phyloP scores from a whole-genome alignment of 1,140 invertebrate genomes.

The Leptoteleia sp. region DNA sequence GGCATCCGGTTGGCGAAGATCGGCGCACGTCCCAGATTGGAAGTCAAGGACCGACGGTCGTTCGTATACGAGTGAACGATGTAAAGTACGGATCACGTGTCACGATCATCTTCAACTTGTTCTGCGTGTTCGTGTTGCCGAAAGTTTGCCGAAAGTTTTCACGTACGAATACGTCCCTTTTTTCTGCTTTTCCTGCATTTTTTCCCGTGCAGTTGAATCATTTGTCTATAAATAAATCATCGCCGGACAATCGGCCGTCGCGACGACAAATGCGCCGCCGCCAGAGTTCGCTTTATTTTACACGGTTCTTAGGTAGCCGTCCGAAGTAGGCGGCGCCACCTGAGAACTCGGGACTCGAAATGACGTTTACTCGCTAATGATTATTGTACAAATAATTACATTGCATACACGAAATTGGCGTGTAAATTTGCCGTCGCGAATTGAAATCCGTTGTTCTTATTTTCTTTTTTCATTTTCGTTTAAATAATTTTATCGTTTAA shows the following conservation, averaged over 20 bases:
- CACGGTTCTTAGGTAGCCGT: no score
- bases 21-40: constrained; percentile 9
- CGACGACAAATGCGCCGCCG: constrained; percentile 18
- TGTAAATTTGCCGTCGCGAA: constrained; percentile 27
- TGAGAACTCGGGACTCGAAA: constrained; percentile 32
- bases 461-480: neutral
- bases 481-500: neutral
- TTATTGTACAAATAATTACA: constrained; percentile 68
- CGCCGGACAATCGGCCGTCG: constrained; percentile 43
- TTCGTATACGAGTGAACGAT: constrained; percentile 69
- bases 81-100: constrained; percentile 70
- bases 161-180: constrained; percentile 62
- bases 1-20: constrained; percentile 2
- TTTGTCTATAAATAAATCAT: constrained; percentile 25
- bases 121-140: constrained; percentile 12
- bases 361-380: constrained; percentile 52
- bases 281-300: no score
- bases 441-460: constrained; percentile 4
- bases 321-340: no score
- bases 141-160: constrained; percentile 44
- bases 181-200: constrained; percentile 69
- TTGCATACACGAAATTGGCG: constrained; percentile 54
- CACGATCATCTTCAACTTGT: constrained; percentile 49
- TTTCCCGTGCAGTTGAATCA: constrained; percentile 20
- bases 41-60: constrained; percentile 63